Base-by-base conservation (phyloP, 2,797 vertebrate species). In the Kryptolebias ocellatus region DNA sequence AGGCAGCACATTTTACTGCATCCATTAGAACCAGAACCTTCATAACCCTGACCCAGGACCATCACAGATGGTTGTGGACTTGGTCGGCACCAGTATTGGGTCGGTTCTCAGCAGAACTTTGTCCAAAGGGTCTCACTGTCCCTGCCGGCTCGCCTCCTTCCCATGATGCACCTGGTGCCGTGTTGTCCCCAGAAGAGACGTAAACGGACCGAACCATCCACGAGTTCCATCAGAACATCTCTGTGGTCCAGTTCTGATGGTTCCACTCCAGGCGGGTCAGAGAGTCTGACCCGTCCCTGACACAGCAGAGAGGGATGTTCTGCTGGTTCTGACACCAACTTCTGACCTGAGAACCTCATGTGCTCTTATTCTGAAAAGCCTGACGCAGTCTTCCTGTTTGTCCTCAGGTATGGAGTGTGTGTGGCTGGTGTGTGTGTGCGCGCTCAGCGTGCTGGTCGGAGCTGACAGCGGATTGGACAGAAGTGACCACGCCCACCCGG, bases 331-430 rank as follows among this genome's bases (percentile, higher is more conserved):
- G 44, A 24, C 20, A 20, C 49, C 20, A 24, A 24, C 20, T 24
- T 24, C 20, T 24, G 1, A 24, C 20, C 20, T 24, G 20, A 24
- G 20, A 24, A 24, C 20, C 20, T 24, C 20, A 24, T 24, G 20
- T 24, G 8, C 49, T 58, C 53, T 76, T 65, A 65, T 24, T 65
- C 24, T 75, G 45, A 67, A 65, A 69, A n/a, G 12, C 10, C 15
- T 45, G 2, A 53, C 45, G 2, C 6, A 0, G 18, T 55, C 8
- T 52, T 37, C 44, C n/a, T 67, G 12, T 84, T 37, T 68, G 2
- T 72, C 65, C 24, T 18, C 83, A 88, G 87, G 75, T 31, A 89
- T 90, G 89, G 76, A 39, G 66, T 66, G 76, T 78, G 67, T 47
- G 69, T 82, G 55, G 84, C 50, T 85, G 64, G 17, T 64, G 57